These are phyloP conservation scores for Melanotaenia boesemani DNA, from an alignment of 2,797 vertebrate species.

Conservation along the genomic window DNA sequence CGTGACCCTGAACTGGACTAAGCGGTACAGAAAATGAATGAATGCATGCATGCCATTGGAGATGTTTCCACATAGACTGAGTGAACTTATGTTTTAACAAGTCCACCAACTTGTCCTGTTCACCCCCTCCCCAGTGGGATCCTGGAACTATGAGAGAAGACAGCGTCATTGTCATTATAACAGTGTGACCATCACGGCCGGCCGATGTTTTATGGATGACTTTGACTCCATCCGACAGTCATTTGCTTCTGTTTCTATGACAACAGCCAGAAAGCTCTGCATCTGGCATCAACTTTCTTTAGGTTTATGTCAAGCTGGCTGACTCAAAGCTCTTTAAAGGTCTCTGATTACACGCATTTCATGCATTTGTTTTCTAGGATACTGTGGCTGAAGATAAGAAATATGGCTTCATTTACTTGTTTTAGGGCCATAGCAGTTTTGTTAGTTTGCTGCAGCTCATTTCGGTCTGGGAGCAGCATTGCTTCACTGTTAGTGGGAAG, in stretches of 20 bases:
- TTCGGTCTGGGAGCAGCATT: not conserved
- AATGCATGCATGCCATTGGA: too few relatives aligned
- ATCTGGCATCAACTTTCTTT: constrained; percentile 26
- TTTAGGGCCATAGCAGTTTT: not conserved
- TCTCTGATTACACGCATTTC: constrained; percentile 31
- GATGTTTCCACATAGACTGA: too few relatives aligned
- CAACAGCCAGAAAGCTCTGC: constrained; percentile 21
- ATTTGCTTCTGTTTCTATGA: constrained; percentile 49
- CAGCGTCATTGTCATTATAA: constrained; percentile 25
- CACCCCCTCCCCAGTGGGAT: not conserved
- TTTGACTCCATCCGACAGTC: constrained; percentile 23
- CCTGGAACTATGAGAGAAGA: constrained; percentile 13
- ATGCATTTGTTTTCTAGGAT: constrained; percentile 3
- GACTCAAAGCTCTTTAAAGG: constrained; percentile 25
- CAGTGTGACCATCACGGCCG: not conserved
- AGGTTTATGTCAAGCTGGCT: constrained; percentile 13
- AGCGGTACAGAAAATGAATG: too few relatives aligned
- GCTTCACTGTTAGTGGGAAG: too few relatives aligned
- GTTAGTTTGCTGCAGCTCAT: not conserved
- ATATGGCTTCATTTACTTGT: not conserved
- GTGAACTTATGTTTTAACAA: constrained; percentile 11
- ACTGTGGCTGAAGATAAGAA: constrained; percentile 1
- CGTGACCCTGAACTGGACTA: too few relatives aligned
- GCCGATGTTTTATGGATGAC: constrained; percentile 57
- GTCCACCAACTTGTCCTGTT: constrained; percentile 26